Percentiles rank a stretch among this genome's conserved stretches.
Evolutionary conservation across 2,113 vertebrate genomes (phyloP).

Genomic region (Mus musculus): DNA sequence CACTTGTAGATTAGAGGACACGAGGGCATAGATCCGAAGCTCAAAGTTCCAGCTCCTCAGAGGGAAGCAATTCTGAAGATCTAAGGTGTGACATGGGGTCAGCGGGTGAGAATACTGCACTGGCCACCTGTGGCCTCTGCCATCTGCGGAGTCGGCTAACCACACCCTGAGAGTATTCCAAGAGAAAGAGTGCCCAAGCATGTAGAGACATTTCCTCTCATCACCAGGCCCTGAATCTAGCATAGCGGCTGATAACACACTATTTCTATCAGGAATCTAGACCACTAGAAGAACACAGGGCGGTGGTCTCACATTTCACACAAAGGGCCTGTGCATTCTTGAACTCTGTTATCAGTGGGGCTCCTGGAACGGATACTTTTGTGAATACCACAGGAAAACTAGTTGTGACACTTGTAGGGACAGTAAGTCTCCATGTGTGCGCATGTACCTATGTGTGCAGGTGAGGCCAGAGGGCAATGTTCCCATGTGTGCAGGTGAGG

Average conservation of each 20-base stretch:
- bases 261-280: background rate
- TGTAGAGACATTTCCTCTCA: background rate
- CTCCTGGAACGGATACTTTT: background rate
- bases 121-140: background rate
- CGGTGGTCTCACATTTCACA: background rate
- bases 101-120: background rate
- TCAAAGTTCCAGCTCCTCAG: background rate
- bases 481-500: background rate
- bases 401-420: background rate
- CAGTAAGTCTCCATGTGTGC: background rate
- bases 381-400: background rate
- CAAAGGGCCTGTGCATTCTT: background rate
- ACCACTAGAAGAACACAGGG: background rate
- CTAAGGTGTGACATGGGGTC: background rate
- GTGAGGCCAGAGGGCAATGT: background rate
- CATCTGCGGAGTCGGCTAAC: background rate
- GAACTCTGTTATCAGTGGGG: background rate
- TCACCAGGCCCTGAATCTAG: background rate
- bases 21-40: background rate
- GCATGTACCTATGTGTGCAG: background rate
- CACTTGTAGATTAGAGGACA: background rate
- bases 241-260: background rate
- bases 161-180: background rate
- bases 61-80: background rate
- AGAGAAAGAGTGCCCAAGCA: background rate